phyloP scores from a whole-genome alignment of 2,113 vertebrate genomes.

The Oreochromis aureus region DNA sequence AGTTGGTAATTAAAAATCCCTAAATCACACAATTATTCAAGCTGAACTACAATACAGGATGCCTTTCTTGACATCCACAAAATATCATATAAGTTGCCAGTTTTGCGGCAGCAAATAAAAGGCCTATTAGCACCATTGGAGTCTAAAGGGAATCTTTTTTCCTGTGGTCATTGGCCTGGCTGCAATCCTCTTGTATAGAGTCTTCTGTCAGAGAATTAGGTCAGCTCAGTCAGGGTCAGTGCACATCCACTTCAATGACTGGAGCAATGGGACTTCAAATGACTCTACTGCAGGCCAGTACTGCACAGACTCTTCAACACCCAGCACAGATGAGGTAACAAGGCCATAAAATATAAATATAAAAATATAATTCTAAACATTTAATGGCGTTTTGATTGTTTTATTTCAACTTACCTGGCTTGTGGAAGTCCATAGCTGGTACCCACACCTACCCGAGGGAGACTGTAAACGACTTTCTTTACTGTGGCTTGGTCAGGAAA shows the following conservation, averaged over 20 bases:
- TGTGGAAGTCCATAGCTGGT: conserved; percentile 98
- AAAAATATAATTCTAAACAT: background rate
- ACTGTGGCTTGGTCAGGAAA: conserved; percentile 97
- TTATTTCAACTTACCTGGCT: conserved; percentile 81
- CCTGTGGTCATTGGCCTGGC: conserved; percentile 32
- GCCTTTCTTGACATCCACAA: background rate
- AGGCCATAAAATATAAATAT: background rate
- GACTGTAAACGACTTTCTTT: conserved; percentile 93
- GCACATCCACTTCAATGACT: conserved; percentile 57
- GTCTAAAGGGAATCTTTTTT: conserved; percentile 16
- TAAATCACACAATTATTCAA: background rate
- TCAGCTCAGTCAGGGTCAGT: conserved; percentile 66
- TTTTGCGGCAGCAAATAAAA: background rate
- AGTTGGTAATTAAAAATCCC: background rate
- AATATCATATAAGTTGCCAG: background rate
- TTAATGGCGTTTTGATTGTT: background rate
- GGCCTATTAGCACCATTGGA: conserved; percentile 24
- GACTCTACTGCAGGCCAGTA: conserved; percentile 30
- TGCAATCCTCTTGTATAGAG: conserved; percentile 34
- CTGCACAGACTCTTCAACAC: background rate
- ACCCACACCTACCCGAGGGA: conserved; percentile 95
- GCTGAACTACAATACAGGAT: background rate
- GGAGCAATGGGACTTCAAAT: conserved; percentile 52
- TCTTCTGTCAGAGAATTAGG: conserved; percentile 62
- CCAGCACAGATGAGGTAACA: background rate